Evolutionary conservation across 1,140 invertebrate species (phyloP).

Genomic region (Doryteuthis pealeii): DNA sequence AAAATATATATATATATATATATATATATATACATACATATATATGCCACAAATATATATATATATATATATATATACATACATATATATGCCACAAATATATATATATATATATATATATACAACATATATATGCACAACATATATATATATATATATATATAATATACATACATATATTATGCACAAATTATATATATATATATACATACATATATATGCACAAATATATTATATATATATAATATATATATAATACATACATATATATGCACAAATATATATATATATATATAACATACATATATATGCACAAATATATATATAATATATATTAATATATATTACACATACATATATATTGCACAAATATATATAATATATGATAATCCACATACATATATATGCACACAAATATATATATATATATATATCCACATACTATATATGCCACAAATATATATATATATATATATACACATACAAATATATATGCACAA

Average conservation of each 20-base stretch:
- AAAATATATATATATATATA: background rate
- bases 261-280: background rate
- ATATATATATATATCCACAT: background rate
- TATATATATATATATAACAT: constrained; percentile 7
- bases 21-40: background rate
- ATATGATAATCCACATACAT: background rate
- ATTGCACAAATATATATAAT: background rate
- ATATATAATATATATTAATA: constrained; percentile 2
- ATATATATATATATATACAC: too few species aligned
- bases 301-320: background rate
- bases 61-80: constrained; percentile 5
- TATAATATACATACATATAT: constrained; percentile 1
- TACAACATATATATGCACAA: background rate
- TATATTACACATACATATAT: constrained; percentile 4
- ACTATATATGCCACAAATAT: too few species aligned
- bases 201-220: background rate
- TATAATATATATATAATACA: constrained; percentile 4
- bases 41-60: background rate
- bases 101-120: background rate
- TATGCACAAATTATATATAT: background rate
- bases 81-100: background rate
- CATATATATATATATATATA: background rate
- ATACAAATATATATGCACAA: too few species aligned
- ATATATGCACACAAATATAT: background rate
- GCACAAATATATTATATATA: background rate